Conservation (phyloP, 2,797 vertebrate species). For the Odontamblyopus lacepedii region DNA sequence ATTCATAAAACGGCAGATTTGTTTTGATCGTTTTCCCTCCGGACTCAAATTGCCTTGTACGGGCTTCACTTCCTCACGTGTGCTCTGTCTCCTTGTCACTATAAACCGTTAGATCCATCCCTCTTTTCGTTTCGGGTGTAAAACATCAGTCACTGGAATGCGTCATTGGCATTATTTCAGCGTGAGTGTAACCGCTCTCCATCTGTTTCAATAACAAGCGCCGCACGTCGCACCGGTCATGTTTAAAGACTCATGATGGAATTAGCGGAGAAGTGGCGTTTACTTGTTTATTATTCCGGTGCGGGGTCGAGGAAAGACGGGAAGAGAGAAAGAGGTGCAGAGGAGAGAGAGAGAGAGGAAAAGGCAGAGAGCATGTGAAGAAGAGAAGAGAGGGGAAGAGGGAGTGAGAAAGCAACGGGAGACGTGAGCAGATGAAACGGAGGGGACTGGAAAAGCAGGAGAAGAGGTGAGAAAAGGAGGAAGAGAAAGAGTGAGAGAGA, state of each 20-base stretch:
- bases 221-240: constrained; percentile 19
- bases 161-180: constrained; percentile 30
- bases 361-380: neutral
- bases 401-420: neutral
- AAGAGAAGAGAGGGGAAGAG: neutral
- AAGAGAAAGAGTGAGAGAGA: too few relatives aligned
- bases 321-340: neutral
- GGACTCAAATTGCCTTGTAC: neutral
- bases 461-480: too few relatives aligned
- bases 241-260: constrained; percentile 18
- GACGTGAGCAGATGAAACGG: too few relatives aligned
- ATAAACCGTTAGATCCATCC: constrained; percentile 31
- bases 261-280: constrained; percentile 4
- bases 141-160: constrained; percentile 41
- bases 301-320: neutral
- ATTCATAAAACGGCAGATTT: too few relatives aligned
- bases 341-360: neutral
- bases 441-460: too few relatives aligned
- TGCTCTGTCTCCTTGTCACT: constrained; percentile 12
- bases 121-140: constrained; percentile 34
- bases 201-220: constrained; percentile 37
- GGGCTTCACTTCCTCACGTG: neutral
- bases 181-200: constrained; percentile 24
- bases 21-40: too few relatives aligned
- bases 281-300: constrained; percentile 1